A percentile compares a stretch with the other conserved stretches of the same genome.
Conservation (phyloP, 2,797 vertebrate genomes). For the Sebastolobus alascanus region DNA sequence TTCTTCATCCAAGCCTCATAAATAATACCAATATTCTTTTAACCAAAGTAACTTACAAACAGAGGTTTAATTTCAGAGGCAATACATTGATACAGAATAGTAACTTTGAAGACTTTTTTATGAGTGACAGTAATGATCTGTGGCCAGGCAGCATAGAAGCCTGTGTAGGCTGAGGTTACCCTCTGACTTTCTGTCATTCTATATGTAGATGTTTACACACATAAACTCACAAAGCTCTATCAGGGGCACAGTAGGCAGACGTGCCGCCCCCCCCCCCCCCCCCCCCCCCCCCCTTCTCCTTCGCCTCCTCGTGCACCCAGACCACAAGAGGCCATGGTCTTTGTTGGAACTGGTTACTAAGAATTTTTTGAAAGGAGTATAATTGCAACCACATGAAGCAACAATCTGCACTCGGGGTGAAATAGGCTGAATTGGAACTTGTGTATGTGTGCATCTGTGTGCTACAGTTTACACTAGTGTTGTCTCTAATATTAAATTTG, state of each 20-base stretch:
- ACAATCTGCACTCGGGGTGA: slow-evolving; percentile 64
- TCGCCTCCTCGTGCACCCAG: slow-evolving; percentile 38
- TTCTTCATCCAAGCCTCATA: neutral
- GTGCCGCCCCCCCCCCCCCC: neutral
- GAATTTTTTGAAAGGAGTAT: slow-evolving; percentile 76
- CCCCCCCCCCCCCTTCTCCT: neutral
- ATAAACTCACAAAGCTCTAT: slow-evolving; percentile 48
- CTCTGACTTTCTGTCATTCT: slow-evolving; percentile 46
- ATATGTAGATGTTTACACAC: slow-evolving; percentile 59
- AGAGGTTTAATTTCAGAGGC: neutral
- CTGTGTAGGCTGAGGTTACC: slow-evolving; percentile 48
- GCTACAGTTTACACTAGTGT: slow-evolving; percentile 1
- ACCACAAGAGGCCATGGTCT: slow-evolving; percentile 71
- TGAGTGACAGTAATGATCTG: slow-evolving; percentile 26
- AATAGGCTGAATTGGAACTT: slow-evolving; percentile 46
- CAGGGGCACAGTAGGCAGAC: slow-evolving; percentile 57
- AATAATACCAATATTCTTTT: neutral
- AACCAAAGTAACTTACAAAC: slow-evolving; percentile 7
- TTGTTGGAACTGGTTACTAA: slow-evolving; percentile 72
- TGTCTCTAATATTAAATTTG: slow-evolving; percentile 21
- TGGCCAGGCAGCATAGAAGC: slow-evolving; percentile 12
- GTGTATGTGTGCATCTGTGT: slow-evolving; percentile 24
- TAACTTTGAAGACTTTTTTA: slow-evolving; percentile 20
- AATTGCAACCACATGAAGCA: slow-evolving; percentile 82
- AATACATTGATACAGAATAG: slow-evolving; percentile 7